These are phyloP conservation scores for Copidosoma aretas DNA, from an alignment of 2,888 invertebrate species.

Conservation along the genomic window DNA sequence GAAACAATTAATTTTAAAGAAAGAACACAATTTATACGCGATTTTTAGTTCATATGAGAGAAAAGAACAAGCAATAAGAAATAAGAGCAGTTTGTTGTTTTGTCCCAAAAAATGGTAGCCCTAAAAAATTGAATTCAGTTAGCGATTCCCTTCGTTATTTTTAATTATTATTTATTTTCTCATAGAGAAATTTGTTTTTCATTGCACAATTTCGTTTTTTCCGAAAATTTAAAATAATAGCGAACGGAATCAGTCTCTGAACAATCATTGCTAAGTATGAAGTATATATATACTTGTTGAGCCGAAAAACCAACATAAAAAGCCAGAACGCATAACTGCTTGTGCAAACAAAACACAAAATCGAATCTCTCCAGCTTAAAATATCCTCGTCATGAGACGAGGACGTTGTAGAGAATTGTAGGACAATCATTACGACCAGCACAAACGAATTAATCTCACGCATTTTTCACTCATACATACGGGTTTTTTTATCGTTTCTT, in stretches of 20 bases:
- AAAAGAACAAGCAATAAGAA: slow-evolving; percentile 15
- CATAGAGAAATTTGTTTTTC: slow-evolving; percentile 2
- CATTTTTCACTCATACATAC: slow-evolving; percentile 3
- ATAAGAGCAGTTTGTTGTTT: slow-evolving; percentile 34
- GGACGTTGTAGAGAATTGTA: slow-evolving; percentile 39
- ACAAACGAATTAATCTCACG: slow-evolving; percentile 34
- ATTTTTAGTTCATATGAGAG: slow-evolving; percentile 31
- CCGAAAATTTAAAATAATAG: slow-evolving; percentile 7
- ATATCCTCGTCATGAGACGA: slow-evolving; percentile 26
- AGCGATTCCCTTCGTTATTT: slow-evolving; percentile 25
- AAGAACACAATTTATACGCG: slow-evolving; percentile 36
- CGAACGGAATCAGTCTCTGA: slow-evolving; percentile 26
- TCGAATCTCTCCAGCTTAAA: slow-evolving; percentile 35
- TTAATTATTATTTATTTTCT: slow-evolving; percentile 2
- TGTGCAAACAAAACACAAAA: slow-evolving; percentile 16
- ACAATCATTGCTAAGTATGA: slow-evolving; percentile 28
- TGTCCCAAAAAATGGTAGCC: slow-evolving; percentile 23
- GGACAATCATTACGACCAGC: slow-evolving; percentile 40
- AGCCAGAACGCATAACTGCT: background rate
- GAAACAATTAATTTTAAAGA: slow-evolving; percentile 23
- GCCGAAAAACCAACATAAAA: slow-evolving; percentile 10
- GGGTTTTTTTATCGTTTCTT: background rate
- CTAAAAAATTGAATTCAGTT: slow-evolving; percentile 15
- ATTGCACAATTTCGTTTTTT: background rate
- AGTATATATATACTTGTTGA: slow-evolving; percentile 32